phyloP scores from a whole-genome alignment of 2,113 vertebrate species.

The Aptenodytes patagonicus region DNA sequence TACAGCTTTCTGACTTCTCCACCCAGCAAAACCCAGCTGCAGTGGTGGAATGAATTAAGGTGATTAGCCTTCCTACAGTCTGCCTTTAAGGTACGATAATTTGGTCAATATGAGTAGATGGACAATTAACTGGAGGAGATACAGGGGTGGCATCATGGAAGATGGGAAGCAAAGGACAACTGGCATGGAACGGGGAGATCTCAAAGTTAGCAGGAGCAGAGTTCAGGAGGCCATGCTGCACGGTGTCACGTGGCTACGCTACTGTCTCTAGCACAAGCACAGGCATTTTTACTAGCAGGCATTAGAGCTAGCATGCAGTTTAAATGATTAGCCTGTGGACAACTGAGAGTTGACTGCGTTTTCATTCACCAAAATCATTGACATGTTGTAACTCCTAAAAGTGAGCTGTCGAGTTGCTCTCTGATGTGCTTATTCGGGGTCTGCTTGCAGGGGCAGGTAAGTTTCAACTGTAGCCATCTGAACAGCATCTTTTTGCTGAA shows the following conservation, averaged over 20 bases:
- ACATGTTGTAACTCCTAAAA: neutral
- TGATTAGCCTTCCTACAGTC: neutral
- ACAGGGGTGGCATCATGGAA: neutral
- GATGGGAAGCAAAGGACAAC: neutral
- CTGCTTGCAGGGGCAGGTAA: neutral
- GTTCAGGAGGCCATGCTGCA: neutral
- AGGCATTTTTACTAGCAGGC: neutral
- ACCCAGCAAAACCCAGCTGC: neutral
- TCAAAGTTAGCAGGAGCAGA: accelerated
- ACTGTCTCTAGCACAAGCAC: accelerated
- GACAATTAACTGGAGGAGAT: neutral
- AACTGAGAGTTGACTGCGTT: neutral
- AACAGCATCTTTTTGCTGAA: neutral
- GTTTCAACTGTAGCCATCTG: neutral
- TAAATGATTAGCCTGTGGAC: neutral
- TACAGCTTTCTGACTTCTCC: neutral
- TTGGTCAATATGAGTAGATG: accelerated
- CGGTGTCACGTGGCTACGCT: accelerated
- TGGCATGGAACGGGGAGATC: neutral
- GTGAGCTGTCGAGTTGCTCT: neutral
- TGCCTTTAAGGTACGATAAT: neutral
- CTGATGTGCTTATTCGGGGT: neutral
- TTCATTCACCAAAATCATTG: neutral
- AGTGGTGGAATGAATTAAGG: neutral
- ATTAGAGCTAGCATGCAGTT: neutral